These are phyloP conservation scores for Incurvaria masculella DNA, from an alignment of 2,888 invertebrate species.

Conservation along the genomic window DNA sequence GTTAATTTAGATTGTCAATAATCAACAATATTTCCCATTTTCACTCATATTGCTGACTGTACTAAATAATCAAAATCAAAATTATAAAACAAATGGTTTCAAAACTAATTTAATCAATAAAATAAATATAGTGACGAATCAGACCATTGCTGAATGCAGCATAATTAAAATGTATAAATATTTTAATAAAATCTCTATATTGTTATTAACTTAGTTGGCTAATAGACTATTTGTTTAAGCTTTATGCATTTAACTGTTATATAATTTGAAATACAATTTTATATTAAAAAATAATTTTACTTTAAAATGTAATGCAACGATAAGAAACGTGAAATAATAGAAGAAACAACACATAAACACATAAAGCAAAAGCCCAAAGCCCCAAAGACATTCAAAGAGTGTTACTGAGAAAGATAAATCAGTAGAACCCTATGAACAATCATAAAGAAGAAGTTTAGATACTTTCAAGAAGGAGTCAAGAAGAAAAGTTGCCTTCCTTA, in stretches of 20 bases:
- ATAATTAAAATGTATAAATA: neutral
- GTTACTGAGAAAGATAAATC: neutral
- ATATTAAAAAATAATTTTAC: neutral
- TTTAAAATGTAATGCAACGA: neutral
- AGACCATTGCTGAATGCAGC: neutral
- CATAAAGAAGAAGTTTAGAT: neutral
- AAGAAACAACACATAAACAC: neutral
- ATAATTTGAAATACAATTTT: neutral
- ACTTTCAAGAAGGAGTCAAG: too few relatives aligned
- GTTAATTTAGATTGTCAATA: too few relatives aligned
- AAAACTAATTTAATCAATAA: too few relatives aligned
- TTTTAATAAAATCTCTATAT: neutral
- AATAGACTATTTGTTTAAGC: neutral
- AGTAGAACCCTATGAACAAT: slow-evolving; percentile 1
- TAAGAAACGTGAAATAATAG: neutral
- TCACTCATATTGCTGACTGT: too few relatives aligned
- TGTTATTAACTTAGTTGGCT: neutral
- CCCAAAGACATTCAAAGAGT: neutral
- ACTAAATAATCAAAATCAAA: too few relatives aligned
- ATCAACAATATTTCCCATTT: too few relatives aligned
- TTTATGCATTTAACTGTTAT: neutral
- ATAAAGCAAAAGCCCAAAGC: neutral
- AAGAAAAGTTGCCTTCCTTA: too few relatives aligned
- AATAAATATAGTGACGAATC: slow-evolving; percentile 9
- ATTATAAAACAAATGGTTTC: too few relatives aligned